Conservation (phyloP, 2,113 vertebrate genomes). For the Istiophorus platypterus region DNA sequence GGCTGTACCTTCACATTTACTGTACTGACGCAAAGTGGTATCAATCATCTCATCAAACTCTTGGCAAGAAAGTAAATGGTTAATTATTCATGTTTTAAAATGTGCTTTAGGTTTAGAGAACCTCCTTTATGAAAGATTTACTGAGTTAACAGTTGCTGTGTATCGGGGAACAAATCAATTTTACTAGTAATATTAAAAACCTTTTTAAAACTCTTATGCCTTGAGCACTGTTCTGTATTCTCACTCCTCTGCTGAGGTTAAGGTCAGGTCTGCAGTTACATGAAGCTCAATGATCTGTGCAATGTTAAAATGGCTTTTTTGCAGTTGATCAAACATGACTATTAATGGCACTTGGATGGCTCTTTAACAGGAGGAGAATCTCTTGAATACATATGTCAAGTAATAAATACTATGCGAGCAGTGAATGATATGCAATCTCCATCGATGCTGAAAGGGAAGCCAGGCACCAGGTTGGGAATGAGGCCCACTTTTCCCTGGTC, state of each 20-base stretch:
- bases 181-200: background rate
- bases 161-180: background rate
- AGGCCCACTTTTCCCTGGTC: constrained; percentile 62
- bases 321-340: constrained; percentile 16
- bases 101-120: background rate
- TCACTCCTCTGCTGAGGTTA: constrained; percentile 1
- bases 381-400: constrained; percentile 13
- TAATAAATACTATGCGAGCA: constrained; percentile 10
- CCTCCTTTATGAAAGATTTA: background rate
- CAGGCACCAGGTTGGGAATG: constrained; percentile 68
- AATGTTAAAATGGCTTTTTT: constrained; percentile 3
- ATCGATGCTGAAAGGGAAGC: constrained; percentile 40
- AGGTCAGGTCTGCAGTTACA: constrained; percentile 22
- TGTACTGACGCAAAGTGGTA: background rate
- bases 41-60: background rate
- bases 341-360: background rate
- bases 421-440: constrained; percentile 36
- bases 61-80: background rate
- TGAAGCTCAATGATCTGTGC: constrained; percentile 14
- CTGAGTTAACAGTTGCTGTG: background rate
- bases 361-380: background rate
- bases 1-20: background rate
- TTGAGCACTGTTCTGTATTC: background rate
- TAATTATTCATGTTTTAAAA: too few species aligned
- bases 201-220: background rate